Evolutionary conservation across 2,797 vertebrate genomes (phyloP).

Genomic region (Natrix natrix): DNA sequence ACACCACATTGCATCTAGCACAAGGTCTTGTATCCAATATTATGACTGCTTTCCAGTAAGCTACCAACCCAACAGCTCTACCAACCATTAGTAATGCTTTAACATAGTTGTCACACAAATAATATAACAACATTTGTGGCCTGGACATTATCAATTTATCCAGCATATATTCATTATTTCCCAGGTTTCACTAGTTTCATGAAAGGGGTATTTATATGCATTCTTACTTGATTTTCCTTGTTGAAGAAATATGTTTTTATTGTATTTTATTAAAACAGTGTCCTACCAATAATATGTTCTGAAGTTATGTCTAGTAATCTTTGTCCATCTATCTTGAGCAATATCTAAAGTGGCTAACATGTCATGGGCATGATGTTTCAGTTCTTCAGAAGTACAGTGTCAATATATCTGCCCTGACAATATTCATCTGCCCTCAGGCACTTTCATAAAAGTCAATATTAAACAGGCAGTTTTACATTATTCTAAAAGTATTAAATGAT

Average conservation of each 20-base stretch:
- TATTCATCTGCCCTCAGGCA: constrained; percentile 10
- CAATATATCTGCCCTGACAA: neutral
- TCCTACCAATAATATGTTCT: neutral
- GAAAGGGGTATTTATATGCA: neutral
- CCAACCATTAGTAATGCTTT: neutral
- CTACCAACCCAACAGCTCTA: neutral
- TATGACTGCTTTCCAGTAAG: neutral
- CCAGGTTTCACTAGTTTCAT: neutral
- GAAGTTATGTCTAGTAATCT: neutral
- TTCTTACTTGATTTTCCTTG: neutral
- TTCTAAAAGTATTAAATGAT: neutral
- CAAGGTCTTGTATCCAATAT: neutral
- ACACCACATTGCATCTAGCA: neutral
- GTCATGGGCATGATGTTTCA: constrained; percentile 9
- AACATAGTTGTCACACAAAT: neutral
- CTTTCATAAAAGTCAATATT: neutral
- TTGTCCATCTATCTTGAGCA: neutral
- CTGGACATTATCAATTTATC: neutral
- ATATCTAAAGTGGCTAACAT: neutral
- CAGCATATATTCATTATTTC: neutral
- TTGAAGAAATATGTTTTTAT: neutral
- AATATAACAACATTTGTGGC: neutral
- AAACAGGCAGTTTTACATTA: neutral
- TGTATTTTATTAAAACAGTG: neutral
- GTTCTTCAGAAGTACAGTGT: neutral